Conservation (phyloP, 2,888 invertebrate genomes). For the Morpho achilles region DNA sequence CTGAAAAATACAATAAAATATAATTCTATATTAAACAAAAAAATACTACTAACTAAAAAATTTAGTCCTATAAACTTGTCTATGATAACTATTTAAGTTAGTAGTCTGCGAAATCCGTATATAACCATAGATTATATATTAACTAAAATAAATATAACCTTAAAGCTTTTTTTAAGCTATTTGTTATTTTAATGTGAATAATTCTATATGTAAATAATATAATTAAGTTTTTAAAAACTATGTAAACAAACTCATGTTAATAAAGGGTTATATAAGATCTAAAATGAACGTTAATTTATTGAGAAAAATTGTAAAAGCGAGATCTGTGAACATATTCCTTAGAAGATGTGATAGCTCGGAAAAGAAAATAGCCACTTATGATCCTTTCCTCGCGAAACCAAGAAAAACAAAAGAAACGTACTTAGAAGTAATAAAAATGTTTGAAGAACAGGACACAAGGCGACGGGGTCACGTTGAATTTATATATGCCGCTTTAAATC, state of each 20-base stretch:
- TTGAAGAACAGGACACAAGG: slow-evolving; percentile 82
- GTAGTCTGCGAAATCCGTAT: too few relatives aligned
- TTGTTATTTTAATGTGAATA: too few relatives aligned
- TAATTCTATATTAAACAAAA: too few relatives aligned
- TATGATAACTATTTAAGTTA: too few relatives aligned
- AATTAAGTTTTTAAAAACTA: not conserved
- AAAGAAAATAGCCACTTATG: slow-evolving; percentile 57
- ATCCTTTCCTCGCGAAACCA: slow-evolving; percentile 69
- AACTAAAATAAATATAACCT: too few relatives aligned
- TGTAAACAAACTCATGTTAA: not conserved
- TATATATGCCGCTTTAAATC: slow-evolving; percentile 91
- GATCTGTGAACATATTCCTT: slow-evolving; percentile 42
- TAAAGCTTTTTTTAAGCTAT: too few relatives aligned
- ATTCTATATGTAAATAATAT: too few relatives aligned
- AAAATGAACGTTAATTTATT: slow-evolving; percentile 57
- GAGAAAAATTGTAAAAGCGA: slow-evolving; percentile 45
- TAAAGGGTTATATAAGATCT: not conserved
- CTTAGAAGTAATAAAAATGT: slow-evolving; percentile 86
- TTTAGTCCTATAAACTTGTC: too few relatives aligned
- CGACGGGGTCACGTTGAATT: slow-evolving; percentile 96
- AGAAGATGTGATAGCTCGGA: slow-evolving; percentile 58
- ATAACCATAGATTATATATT: too few relatives aligned
- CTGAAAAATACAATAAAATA: too few relatives aligned
- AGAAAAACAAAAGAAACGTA: slow-evolving; percentile 84
- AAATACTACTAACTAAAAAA: too few relatives aligned